Conservation (phyloP, 2,113 vertebrate species). For the Festucalex cinctus region DNA sequence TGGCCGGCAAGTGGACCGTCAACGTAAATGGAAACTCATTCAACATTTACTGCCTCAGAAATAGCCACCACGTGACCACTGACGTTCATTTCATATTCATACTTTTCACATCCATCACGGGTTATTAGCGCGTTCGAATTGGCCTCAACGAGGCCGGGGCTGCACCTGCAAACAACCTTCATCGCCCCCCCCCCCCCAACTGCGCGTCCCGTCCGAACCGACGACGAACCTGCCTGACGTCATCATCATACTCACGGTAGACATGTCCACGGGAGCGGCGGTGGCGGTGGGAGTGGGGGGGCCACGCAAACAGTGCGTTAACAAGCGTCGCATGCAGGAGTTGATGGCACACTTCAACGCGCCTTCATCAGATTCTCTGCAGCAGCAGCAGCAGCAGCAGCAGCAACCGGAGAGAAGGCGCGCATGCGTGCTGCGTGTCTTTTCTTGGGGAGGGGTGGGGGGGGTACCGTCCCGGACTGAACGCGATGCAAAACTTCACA, state of each 20-base stretch:
- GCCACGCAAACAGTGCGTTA: constrained; percentile 6
- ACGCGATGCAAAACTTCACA: neutral
- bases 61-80: neutral
- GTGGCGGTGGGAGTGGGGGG: neutral
- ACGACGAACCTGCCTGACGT: neutral
- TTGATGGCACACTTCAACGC: neutral
- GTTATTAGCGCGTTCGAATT: neutral
- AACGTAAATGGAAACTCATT: neutral
- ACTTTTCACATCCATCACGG: neutral
- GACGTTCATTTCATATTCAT: neutral
- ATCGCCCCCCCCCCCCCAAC: neutral
- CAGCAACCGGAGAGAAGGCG: neutral
- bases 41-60: neutral
- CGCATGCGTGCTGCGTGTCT: neutral
- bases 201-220: neutral
- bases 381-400: neutral
- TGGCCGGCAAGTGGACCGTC: neutral
- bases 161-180: neutral
- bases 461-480: neutral
- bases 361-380: constrained; percentile 2
- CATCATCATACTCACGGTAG: neutral
- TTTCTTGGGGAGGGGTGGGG: neutral
- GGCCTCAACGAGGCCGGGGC: neutral
- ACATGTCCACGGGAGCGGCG: neutral
- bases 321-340: neutral